These are phyloP conservation scores for Porites divaricata DNA, from an alignment of 92 coral and sea anemone species.

Conservation along the genomic window DNA sequence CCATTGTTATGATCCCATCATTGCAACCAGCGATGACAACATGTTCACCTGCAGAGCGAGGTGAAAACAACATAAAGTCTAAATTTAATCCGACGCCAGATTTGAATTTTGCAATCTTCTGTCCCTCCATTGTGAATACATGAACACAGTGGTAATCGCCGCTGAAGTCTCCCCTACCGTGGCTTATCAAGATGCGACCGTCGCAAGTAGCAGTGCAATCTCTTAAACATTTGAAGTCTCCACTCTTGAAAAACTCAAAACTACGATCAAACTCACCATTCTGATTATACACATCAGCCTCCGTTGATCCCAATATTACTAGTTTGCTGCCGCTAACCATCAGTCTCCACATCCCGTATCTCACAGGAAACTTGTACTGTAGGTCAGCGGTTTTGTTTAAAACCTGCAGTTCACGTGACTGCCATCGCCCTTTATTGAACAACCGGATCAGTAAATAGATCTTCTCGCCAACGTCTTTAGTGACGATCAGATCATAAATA, in stretches of 20 bases:
- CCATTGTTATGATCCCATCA: neutral
- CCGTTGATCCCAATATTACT: constrained; percentile 8
- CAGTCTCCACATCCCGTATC: constrained; percentile 14
- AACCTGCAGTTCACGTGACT: neutral
- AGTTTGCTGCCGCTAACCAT: constrained; percentile 39
- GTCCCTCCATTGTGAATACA: constrained; percentile 31
- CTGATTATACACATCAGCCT: constrained; percentile 37
- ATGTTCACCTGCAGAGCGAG: constrained; percentile 29
- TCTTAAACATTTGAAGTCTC: neutral
- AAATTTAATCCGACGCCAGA: neutral
- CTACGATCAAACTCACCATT: constrained; percentile 31
- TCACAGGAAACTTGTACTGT: constrained; percentile 31
- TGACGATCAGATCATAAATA: constrained; percentile 32
- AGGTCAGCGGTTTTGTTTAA: constrained; percentile 42
- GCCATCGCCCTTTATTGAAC: neutral
- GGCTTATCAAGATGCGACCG: constrained; percentile 34
- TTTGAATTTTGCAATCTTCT: constrained; percentile 22
- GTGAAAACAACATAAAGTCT: neutral
- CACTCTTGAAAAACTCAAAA: constrained; percentile 15
- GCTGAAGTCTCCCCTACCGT: neutral
- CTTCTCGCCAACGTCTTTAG: constrained; percentile 34
- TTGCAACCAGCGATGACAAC: constrained; percentile 8
- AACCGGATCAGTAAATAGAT: constrained; percentile 38
- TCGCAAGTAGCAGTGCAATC: constrained; percentile 40
- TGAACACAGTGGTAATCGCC: constrained; percentile 30